Evolutionary conservation across 2,113 vertebrate species (phyloP).

Genomic region (Tetrax tetrax): DNA sequence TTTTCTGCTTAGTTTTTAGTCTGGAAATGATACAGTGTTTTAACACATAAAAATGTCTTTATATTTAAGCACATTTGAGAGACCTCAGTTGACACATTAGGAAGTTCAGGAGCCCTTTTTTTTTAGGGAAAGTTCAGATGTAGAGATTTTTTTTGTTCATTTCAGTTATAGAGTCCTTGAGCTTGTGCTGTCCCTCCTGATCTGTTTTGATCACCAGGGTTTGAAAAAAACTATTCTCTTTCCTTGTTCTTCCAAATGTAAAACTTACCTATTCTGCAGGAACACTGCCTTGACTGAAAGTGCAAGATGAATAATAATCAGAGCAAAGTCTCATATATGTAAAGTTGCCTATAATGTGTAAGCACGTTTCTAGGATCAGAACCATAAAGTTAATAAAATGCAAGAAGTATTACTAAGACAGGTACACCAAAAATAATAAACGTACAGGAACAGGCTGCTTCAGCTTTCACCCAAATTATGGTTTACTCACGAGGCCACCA

Average conservation of each 20-base stretch:
- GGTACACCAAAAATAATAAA: neutral
- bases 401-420: neutral
- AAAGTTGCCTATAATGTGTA: neutral
- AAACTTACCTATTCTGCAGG: neutral
- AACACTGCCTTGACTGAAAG: neutral
- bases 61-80: neutral
- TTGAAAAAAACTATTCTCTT: neutral
- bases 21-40: neutral
- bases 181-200: neutral
- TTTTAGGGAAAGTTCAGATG: neutral
- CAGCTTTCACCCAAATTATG: neutral
- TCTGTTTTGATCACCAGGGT: neutral
- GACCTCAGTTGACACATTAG: neutral
- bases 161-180: neutral
- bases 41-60: neutral
- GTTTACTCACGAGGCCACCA: neutral
- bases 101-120: neutral
- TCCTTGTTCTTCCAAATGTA: neutral
- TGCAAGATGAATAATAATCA: neutral
- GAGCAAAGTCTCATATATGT: neutral
- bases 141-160: neutral
- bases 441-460: neutral
- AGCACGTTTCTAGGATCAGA: neutral
- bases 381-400: neutral
- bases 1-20: neutral